These are phyloP conservation scores for Lerema accius DNA, from an alignment of 1,140 invertebrate genomes.

Conservation along the genomic window DNA sequence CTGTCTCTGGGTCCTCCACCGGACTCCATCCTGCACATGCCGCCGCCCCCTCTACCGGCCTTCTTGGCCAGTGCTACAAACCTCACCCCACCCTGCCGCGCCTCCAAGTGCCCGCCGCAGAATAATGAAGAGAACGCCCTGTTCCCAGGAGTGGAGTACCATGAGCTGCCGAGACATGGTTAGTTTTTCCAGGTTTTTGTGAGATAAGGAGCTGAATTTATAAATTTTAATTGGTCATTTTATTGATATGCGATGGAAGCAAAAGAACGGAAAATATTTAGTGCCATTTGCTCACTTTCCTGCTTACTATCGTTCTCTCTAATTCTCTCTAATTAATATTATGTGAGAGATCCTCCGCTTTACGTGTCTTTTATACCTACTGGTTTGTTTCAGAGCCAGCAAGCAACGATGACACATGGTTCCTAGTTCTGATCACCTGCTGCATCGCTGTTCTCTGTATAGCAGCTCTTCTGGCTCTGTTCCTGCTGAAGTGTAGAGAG, in stretches of 20 bases:
- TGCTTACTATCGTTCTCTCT: too few species aligned
- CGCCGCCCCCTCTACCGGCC: constrained; percentile 90
- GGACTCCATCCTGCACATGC: constrained; percentile 89
- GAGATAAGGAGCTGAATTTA: too few species aligned
- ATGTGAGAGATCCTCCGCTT: too few species aligned
- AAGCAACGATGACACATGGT: constrained; percentile 90
- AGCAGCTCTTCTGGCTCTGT: constrained; percentile 89
- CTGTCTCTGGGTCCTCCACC: constrained; percentile 91
- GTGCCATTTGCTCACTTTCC: too few species aligned
- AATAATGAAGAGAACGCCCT: constrained; percentile 75
- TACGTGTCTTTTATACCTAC: too few species aligned
- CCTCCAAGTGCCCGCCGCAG: constrained; percentile 80
- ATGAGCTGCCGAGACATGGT: constrained; percentile 89
- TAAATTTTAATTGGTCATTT: too few species aligned
- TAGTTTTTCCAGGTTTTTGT: too few species aligned
- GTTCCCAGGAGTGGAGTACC: constrained; percentile 86
- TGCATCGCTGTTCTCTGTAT: constrained; percentile 90
- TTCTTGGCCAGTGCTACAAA: constrained; percentile 84
- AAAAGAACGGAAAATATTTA: too few species aligned
- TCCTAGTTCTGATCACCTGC: constrained; percentile 90
- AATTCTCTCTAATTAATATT: too few species aligned
- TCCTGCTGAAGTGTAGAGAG: constrained; percentile 92
- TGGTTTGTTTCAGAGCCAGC: constrained; percentile 74
- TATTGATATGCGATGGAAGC: too few species aligned
- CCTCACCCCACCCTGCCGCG: constrained; percentile 83